Evolutionary conservation across 2,113 vertebrate species (phyloP).

Genomic region (Catharus bicknelli): DNA sequence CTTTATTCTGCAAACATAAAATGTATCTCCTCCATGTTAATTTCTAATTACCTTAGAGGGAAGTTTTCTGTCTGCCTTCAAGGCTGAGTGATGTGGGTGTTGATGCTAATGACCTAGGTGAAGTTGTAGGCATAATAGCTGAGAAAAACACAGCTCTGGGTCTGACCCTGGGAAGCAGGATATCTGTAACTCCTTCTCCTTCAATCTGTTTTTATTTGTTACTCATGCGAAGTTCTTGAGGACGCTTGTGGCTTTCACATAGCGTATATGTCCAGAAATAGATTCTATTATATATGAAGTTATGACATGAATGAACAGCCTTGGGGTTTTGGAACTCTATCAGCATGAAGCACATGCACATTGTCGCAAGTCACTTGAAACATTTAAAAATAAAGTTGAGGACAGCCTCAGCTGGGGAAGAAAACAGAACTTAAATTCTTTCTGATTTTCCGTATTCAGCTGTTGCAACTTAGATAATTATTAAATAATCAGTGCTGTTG

Average conservation of each 20-base stretch:
- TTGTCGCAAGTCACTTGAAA: background rate
- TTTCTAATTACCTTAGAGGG: background rate
- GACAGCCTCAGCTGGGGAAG: background rate
- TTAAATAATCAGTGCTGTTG: background rate
- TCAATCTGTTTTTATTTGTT: background rate
- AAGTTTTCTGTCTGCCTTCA: background rate
- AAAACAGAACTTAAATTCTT: background rate
- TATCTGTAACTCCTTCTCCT: background rate
- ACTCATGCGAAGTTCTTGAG: background rate
- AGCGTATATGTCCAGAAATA: background rate
- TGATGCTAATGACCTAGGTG: background rate
- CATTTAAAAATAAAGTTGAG: background rate
- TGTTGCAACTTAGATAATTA: background rate
- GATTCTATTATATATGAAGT: background rate
- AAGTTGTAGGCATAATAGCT: background rate
- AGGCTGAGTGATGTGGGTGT: background rate
- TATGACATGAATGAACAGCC: background rate
- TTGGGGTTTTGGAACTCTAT: background rate
- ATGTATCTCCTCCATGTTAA: background rate
- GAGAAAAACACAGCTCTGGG: background rate
- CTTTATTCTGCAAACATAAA: background rate
- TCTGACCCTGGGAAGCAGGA: background rate
- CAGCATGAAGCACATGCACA: rapidly evolving
- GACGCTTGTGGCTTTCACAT: background rate
- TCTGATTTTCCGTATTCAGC: background rate